Evolutionary conservation across 2,113 vertebrate genomes (phyloP).

Genomic region (Vulpes ferrilata): DNA sequence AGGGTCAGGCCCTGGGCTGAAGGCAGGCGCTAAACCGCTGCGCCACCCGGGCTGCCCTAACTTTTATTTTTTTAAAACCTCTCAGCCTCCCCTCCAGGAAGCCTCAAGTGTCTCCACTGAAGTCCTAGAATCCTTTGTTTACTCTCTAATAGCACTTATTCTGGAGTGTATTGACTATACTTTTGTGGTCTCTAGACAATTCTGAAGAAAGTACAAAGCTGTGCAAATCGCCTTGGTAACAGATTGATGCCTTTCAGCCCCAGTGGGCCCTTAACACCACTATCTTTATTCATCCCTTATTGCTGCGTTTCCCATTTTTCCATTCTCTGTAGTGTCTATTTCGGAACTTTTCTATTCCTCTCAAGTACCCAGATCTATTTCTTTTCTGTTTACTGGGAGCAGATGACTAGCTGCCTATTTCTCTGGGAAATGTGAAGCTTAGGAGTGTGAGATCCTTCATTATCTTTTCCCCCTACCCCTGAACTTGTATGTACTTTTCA

Average conservation of each 20-base stretch:
- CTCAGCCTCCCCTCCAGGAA: background rate
- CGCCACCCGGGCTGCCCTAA: background rate
- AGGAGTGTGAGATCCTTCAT: background rate
- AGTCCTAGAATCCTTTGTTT: background rate
- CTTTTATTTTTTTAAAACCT: background rate
- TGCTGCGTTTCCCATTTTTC: background rate
- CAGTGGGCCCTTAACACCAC: no score
- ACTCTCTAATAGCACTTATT: background rate
- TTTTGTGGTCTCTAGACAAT: background rate
- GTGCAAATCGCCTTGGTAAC: background rate
- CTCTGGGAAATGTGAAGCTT: background rate
- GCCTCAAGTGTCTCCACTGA: background rate
- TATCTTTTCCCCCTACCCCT: background rate
- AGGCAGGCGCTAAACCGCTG: no score
- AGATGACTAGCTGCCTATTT: background rate
- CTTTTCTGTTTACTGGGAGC: background rate
- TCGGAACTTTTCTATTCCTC: background rate
- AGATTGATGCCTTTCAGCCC: background rate
- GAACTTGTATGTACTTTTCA: background rate
- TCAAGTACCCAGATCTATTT: background rate
- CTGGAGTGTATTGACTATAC: background rate
- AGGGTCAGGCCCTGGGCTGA: no score
- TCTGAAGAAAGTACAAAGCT: constrained; percentile 11
- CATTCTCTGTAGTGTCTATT: background rate
- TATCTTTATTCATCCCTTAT: background rate